These are phyloP conservation scores for Typhlichthys eigenmanni DNA, from an alignment of 2,797 vertebrate species.

Conservation along the genomic window DNA sequence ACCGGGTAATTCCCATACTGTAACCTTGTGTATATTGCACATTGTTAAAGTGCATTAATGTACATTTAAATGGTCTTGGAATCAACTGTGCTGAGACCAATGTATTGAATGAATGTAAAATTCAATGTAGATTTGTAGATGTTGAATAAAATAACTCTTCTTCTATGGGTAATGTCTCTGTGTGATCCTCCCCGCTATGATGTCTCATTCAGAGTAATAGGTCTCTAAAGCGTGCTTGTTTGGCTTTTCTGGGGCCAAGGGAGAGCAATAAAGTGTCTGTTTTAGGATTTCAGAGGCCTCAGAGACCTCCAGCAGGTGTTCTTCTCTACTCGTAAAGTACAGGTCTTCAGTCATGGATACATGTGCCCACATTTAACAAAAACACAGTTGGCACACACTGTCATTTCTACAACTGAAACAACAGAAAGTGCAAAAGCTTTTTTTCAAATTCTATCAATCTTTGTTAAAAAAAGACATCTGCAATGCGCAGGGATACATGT, in stretches of 20 bases:
- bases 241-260: conserved; percentile 67
- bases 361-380: conserved; percentile 43
- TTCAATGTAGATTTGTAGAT: not conserved
- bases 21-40: not conserved
- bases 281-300: conserved; percentile 61
- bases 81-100: conserved; percentile 3
- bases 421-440: conserved; percentile 9
- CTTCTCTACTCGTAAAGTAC: conserved; percentile 66
- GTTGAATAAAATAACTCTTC: conserved; percentile 3
- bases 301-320: conserved; percentile 67
- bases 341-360: conserved; percentile 47
- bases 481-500: not conserved
- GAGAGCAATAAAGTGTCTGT: conserved; percentile 70
- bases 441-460: conserved; percentile 6
- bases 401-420: not conserved
- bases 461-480: not conserved
- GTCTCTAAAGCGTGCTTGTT: conserved; percentile 78
- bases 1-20: not conserved
- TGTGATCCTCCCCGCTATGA: conserved; percentile 53
- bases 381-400: conserved; percentile 25
- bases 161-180: conserved; percentile 36
- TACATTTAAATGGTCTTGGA: not conserved
- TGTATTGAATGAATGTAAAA: not conserved
- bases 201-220: conserved; percentile 78
- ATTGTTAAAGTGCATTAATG: too few species aligned